phyloP scores from a whole-genome alignment of 2,113 vertebrate genomes.

The Grus americana region DNA sequence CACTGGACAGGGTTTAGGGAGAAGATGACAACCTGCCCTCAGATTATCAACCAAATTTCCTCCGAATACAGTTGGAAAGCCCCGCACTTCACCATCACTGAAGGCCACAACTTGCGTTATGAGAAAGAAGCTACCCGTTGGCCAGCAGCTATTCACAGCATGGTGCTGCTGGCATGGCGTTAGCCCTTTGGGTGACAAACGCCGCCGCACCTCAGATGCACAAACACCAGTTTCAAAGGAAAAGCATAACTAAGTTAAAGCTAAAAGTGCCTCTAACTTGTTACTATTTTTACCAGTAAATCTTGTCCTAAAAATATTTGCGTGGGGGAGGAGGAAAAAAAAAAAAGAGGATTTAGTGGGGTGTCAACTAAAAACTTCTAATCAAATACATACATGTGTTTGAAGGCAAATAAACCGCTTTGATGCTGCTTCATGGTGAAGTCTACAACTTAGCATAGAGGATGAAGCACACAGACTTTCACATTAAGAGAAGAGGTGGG shows the following conservation, averaged over 20 bases:
- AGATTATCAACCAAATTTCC: neutral
- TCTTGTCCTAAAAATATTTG: conserved; percentile 42
- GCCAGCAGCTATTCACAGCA: neutral
- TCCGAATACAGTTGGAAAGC: neutral
- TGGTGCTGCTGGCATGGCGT: neutral
- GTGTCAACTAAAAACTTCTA: conserved; percentile 32
- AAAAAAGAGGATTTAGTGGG: neutral
- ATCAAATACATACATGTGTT: neutral
- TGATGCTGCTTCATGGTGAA: neutral
- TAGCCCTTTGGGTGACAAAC: neutral
- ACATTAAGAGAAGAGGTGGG: neutral
- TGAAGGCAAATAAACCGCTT: conserved; percentile 1
- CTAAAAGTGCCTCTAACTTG: neutral
- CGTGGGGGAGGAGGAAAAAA: neutral
- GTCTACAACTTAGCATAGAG: neutral
- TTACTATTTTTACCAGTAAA: conserved; percentile 58
- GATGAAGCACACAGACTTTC: neutral
- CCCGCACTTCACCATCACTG: neutral
- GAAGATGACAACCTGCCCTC: neutral
- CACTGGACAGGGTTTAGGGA: too few relatives aligned
- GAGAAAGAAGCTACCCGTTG: neutral
- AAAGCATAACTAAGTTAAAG: neutral
- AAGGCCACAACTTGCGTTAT: rapidly evolving
- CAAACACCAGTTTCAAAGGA: rapidly evolving
- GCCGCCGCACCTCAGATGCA: rapidly evolving